phyloP scores from a whole-genome alignment of 2,113 vertebrate genomes.

The Heterocephalus glaber region DNA sequence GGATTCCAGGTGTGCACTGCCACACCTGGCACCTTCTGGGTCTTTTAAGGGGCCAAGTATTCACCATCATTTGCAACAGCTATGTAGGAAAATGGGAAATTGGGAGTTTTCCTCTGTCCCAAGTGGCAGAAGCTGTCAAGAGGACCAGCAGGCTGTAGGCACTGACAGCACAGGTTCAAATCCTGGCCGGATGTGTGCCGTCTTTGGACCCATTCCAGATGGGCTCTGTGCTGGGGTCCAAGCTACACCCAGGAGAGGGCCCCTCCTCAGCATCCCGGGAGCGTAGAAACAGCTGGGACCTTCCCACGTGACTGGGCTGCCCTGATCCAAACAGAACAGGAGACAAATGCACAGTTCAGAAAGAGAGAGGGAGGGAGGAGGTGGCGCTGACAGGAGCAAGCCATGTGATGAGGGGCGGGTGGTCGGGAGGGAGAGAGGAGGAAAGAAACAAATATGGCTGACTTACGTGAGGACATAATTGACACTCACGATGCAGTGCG shows the following conservation, averaged over 20 bases:
- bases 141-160: background rate
- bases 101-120: background rate
- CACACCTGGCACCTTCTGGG: background rate
- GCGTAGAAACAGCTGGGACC: too few species aligned
- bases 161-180: rapidly evolving
- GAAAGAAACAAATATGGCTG: constrained; percentile 80
- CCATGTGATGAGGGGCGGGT: background rate
- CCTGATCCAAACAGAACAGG: background rate
- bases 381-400: background rate
- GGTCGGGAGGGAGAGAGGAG: background rate
- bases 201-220: background rate
- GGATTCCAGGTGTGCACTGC: background rate
- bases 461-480: constrained; percentile 99
- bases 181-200: rapidly evolving
- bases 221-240: background rate
- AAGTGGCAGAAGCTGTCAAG: rapidly evolving
- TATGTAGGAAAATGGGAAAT: background rate
- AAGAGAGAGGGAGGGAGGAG: background rate
- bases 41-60: background rate
- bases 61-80: background rate
- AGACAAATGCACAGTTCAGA: constrained; percentile 55
- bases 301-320: background rate
- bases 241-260: background rate
- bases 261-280: rapidly evolving
- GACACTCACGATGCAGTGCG: constrained; percentile 98